phyloP scores from a whole-genome alignment of 2,113 vertebrate species.

The Callaeas wilsoni region DNA sequence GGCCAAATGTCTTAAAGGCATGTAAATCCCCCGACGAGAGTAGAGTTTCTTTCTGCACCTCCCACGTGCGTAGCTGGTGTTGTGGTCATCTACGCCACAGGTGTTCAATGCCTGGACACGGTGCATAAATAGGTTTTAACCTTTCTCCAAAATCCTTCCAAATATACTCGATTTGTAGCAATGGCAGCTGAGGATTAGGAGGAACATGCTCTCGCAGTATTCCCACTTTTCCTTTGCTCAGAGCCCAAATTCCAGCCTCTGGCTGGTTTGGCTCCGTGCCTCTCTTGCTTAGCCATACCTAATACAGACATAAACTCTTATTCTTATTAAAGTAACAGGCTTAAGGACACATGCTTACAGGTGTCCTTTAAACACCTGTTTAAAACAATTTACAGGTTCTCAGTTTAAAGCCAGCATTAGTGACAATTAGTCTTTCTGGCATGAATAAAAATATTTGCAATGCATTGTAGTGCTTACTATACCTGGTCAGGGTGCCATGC shows the following conservation, averaged over 20 bases:
- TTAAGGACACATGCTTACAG: neutral
- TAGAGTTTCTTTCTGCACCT: slow-evolving; percentile 26
- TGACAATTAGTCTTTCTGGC: neutral
- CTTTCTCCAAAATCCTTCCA: slow-evolving; percentile 19
- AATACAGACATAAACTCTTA: neutral
- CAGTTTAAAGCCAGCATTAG: neutral
- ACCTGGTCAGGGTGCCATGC: neutral
- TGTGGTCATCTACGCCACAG: neutral
- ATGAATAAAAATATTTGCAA: neutral
- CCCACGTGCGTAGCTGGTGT: neutral
- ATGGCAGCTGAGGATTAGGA: slow-evolving; percentile 51
- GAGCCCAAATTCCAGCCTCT: neutral
- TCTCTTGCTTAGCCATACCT: neutral
- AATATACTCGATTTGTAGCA: slow-evolving; percentile 49
- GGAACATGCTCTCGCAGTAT: neutral
- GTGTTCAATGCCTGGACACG: neutral
- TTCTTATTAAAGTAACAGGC: neutral
- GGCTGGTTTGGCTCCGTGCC: neutral
- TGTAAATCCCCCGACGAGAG: neutral
- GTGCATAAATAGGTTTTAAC: slow-evolving; percentile 41
- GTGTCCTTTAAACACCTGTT: no score
- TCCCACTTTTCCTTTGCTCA: neutral
- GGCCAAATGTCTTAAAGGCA: neutral
- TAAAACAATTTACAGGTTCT: neutral
- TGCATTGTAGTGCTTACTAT: neutral